Percentiles rank a stretch among this genome's conserved stretches.
These are phyloP conservation scores for Coenonympha arcania DNA, from an alignment of 2,888 invertebrate species.

Conservation along the genomic window DNA sequence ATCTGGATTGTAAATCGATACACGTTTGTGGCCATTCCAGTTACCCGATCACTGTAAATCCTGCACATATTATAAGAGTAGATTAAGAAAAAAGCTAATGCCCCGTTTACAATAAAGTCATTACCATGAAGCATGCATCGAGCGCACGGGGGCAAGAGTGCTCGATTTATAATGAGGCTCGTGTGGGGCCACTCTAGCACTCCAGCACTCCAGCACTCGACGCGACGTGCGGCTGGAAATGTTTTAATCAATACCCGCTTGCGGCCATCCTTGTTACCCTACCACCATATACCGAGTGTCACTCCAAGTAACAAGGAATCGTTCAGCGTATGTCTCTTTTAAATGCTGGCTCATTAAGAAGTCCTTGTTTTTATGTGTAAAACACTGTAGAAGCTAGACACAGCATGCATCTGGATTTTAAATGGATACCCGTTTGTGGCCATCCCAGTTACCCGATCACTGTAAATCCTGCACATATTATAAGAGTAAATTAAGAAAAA, in stretches of 20 bases:
- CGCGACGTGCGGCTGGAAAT: constrained; percentile 22
- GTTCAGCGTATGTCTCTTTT: neutral
- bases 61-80: no score
- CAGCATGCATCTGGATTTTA: no score
- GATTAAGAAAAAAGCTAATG: neutral
- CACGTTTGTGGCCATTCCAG: no score
- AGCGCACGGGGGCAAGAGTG: constrained; percentile 22
- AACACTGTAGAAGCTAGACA: no score
- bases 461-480: no score
- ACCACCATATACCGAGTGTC: constrained; percentile 9
- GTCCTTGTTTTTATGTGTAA: no score
- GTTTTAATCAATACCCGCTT: constrained; percentile 26
- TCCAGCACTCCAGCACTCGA: constrained; percentile 14
- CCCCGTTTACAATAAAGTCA: neutral
- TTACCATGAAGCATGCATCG: constrained; percentile 12
- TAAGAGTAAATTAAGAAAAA: no score
- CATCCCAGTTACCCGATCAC: no score
- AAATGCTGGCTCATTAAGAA: neutral
- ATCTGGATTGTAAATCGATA: no score
- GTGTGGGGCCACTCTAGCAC: constrained; percentile 28
- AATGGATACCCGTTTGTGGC: no score
- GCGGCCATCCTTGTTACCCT: constrained; percentile 17
- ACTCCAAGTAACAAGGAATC: neutral
- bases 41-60: no score
- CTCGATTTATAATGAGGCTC: constrained; percentile 35